Conservation (phyloP, 2,888 invertebrate species). For the Ormyrus labotus region DNA sequence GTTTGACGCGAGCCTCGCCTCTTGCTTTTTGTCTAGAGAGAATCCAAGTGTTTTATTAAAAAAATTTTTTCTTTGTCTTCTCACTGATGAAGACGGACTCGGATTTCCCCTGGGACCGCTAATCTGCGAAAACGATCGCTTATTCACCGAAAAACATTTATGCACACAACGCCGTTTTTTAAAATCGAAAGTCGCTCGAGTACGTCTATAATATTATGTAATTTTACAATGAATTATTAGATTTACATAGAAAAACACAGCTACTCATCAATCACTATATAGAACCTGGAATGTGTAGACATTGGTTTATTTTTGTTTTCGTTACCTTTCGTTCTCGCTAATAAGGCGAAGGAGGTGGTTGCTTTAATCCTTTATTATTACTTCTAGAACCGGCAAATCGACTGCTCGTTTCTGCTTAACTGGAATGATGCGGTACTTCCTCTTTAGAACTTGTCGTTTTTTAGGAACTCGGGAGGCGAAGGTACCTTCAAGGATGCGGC, state of each 20-base stretch:
- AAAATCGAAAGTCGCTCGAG: slow-evolving; percentile 46
- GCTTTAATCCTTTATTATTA: slow-evolving; percentile 27
- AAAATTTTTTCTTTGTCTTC: slow-evolving; percentile 33
- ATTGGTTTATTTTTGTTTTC: neutral
- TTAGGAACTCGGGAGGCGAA: slow-evolving; percentile 31
- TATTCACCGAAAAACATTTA: neutral
- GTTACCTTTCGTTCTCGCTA: slow-evolving; percentile 43
- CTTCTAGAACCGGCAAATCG: slow-evolving; percentile 32
- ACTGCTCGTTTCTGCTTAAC: neutral
- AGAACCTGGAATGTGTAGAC: slow-evolving; percentile 55
- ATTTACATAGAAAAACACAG: slow-evolving; percentile 58
- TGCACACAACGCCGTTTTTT: slow-evolving; percentile 30
- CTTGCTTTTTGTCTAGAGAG: neutral
- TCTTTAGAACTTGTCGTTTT: slow-evolving; percentile 37
- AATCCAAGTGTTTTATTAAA: slow-evolving; percentile 41
- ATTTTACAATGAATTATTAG: slow-evolving; percentile 16
- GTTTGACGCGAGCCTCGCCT: slow-evolving; percentile 23
- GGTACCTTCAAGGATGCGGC: neutral
- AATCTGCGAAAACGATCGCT: no score
- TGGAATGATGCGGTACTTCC: slow-evolving; percentile 50
- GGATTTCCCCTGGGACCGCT: no score
- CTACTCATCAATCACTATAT: slow-evolving; percentile 56
- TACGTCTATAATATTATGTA: slow-evolving; percentile 30
- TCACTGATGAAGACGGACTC: neutral
- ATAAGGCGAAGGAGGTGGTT: slow-evolving; percentile 34